These are phyloP conservation scores for Sorex fumeus DNA, from an alignment of 2,113 vertebrate genomes.

Conservation along the genomic window DNA sequence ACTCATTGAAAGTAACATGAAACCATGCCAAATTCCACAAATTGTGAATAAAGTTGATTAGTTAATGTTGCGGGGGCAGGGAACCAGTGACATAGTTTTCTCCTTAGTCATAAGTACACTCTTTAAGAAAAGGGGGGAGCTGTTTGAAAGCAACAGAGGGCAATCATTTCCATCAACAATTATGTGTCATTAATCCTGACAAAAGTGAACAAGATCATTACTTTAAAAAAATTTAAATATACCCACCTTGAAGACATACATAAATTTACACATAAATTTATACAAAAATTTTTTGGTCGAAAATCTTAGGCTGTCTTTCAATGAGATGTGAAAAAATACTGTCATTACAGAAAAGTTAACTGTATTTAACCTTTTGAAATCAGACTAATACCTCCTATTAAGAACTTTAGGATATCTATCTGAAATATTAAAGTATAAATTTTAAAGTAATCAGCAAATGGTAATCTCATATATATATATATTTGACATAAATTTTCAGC, in stretches of 20 bases:
- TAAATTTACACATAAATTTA: too few relatives aligned
- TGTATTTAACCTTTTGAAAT: constrained; percentile 76
- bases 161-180: background rate
- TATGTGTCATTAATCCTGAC: constrained; percentile 50
- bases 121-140: background rate
- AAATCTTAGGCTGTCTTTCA: too few relatives aligned
- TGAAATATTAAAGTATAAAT: too few relatives aligned
- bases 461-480: too few relatives aligned
- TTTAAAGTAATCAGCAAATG: too few relatives aligned
- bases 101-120: constrained; percentile 60
- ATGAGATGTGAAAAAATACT: constrained; percentile 70
- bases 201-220: constrained; percentile 10
- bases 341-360: constrained; percentile 77
- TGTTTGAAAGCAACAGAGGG: background rate
- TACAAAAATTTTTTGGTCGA: too few relatives aligned
- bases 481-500: background rate
- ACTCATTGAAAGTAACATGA: constrained; percentile 75
- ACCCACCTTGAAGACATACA: background rate
- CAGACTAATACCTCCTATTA: constrained; percentile 42
- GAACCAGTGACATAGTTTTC: constrained; percentile 64
- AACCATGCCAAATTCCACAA: constrained; percentile 67
- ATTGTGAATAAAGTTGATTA: constrained; percentile 73
- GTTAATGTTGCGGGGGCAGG: background rate
- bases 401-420: background rate
- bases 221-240: background rate